Evolutionary conservation across 2,113 vertebrate species (phyloP), one percentile per base, ranked within the genome.

Genomic region (Eidolon helvum): DNA sequence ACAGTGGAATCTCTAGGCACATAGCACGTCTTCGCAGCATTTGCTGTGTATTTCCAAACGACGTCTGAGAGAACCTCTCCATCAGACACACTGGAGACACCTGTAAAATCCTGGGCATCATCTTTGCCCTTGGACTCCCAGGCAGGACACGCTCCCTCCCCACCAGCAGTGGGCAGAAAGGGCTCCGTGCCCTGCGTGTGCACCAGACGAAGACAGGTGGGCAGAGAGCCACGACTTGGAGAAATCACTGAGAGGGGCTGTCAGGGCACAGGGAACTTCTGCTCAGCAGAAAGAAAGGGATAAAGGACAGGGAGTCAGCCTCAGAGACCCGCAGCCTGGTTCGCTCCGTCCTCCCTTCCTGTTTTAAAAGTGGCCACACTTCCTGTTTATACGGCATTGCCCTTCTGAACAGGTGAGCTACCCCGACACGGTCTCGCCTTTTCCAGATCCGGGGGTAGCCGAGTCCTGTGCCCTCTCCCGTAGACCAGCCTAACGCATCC

Each of bases 111-210:
- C 90, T 71, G 78, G 65, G 19, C 30, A 33, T 24, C 18, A 12
- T 53, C 74, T 86, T 66, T 78, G 87, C 66, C 91, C 38, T 94
- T 95, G 94, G 78, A 40, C 38, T 96, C 80, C 78, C 79, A 84
- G 14, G 78, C 21, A 93, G 90, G 95, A 63, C 43, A 16, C 4
- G 3, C 15, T 8, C 45, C 65, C 89, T 84, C 96, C 50, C 66
- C 0, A 0, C 78, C 35, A 78, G 82, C 71, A 88, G 48, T 19
- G 87, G n/a, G 7, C 66, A 89, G 94, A 72, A 85, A 96, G 65
- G 89, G 48, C 87, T 78, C 72, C 59, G 74, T 53, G 71, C 72
- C 61, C 59, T 59, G 90, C 19, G 5, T 77, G 74, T 65, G 86
- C 45, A 16, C 5, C 33, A 74, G 24, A 0, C 3, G 90, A 84